Evolutionary conservation across 2,888 invertebrate species (phyloP).

Genomic region (Cabera pusaria): DNA sequence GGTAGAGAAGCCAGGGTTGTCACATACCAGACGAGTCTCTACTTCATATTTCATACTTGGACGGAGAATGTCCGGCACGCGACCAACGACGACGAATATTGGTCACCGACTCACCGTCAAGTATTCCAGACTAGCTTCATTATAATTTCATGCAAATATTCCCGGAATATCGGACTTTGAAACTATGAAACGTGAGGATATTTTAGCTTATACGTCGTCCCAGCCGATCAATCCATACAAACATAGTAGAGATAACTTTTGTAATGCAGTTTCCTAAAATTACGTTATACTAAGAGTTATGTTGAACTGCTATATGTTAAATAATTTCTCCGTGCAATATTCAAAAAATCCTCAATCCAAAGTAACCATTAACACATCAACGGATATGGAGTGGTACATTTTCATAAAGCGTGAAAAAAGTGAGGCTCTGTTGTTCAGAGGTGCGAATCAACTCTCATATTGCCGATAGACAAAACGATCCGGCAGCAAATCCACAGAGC

Average conservation of each 20-base stretch:
- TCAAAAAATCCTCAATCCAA: too few relatives aligned
- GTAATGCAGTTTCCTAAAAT: too few relatives aligned
- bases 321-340: too few relatives aligned
- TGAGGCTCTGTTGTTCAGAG: constrained; percentile 70
- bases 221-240: too few relatives aligned
- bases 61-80: constrained; percentile 58
- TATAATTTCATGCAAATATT: constrained; percentile 60
- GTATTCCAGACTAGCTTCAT: constrained; percentile 62
- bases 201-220: too few relatives aligned
- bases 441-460: constrained; percentile 77
- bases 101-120: constrained; percentile 53
- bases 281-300: too few relatives aligned
- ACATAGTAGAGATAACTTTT: too few relatives aligned
- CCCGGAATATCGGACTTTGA: constrained; percentile 34
- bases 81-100: constrained; percentile 52
- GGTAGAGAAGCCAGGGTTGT: constrained; percentile 30
- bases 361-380: constrained; percentile 45
- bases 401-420: constrained; percentile 72
- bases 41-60: constrained; percentile 65
- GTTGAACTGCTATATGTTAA: too few relatives aligned
- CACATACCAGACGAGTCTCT: constrained; percentile 45
- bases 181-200: too few relatives aligned
- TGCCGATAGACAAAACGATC: constrained; percentile 48
- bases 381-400: constrained; percentile 48
- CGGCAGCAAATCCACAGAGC: constrained; percentile 70